Conservation (phyloP, 2,113 vertebrate species). For the Oryzias celebensis region DNA sequence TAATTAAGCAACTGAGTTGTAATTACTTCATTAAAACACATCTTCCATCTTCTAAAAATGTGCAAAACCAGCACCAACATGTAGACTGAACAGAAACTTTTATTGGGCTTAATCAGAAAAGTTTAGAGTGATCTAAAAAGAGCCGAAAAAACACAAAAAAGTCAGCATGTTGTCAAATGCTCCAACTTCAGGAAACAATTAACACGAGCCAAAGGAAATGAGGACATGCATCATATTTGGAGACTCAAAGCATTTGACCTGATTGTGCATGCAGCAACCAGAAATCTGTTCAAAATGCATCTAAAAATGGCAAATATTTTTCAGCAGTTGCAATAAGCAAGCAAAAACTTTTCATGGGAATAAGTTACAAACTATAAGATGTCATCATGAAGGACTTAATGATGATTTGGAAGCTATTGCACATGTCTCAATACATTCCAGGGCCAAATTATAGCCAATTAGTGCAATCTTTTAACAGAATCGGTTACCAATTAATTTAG, state of each 20-base stretch:
- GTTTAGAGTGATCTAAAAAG: conserved; percentile 7
- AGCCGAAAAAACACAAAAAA: neutral
- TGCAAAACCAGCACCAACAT: neutral
- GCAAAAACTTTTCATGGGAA: conserved; percentile 1
- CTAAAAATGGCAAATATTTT: conserved; percentile 15
- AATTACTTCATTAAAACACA: conserved; percentile 32
- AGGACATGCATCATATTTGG: conserved; percentile 36
- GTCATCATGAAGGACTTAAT: too few relatives aligned
- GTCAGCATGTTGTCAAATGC: conserved; percentile 1
- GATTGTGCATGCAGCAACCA: conserved; percentile 12
- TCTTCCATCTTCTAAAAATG: conserved; percentile 15
- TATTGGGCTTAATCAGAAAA: conserved; percentile 3
- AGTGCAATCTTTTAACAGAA: conserved; percentile 51
- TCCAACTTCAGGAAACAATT: conserved; percentile 6
- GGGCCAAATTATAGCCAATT: neutral
- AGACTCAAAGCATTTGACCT: conserved; percentile 45
- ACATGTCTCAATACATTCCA: conserved; percentile 10
- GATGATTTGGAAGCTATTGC: too few relatives aligned
- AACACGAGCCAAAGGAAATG: conserved; percentile 16
- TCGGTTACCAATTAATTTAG: conserved; percentile 55
- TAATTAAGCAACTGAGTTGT: conserved; percentile 42
- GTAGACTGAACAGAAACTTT: neutral
- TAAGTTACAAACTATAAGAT: too few relatives aligned
- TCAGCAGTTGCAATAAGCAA: conserved; percentile 1
- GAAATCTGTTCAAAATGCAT: neutral